Evolutionary conservation across 2,113 vertebrate genomes (phyloP), one percentile per base, ranked within the genome.

Genomic region (Ptilorrhoa leucosticta): DNA sequence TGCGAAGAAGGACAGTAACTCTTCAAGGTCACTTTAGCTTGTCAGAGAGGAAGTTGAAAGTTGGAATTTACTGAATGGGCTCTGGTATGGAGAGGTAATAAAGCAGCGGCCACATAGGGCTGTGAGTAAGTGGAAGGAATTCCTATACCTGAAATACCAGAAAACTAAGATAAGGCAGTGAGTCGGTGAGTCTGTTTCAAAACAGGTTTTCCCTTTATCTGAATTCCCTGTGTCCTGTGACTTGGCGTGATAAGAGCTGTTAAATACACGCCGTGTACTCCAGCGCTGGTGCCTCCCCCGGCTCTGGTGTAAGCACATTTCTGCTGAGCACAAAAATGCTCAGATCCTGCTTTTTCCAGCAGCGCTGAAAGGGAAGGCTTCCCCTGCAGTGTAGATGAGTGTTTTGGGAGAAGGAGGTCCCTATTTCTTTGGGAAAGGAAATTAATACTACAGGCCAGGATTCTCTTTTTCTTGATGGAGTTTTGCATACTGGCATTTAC

Each of bases 181-280:
- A 79, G 57, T 72, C 35, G 35, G 21, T 30, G 31, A 79, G 40
- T 79, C 53, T 64, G 1, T 54, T 95, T 84, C 45, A 5, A 37
- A 80, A 35, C 15, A 50, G 42, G 14, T 83, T 89, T 89, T 83
- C 20, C 47, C 47, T 93, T 80, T 81, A 66, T 91, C 72, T 75
- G 68, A 45, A 91, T 51, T 75, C 10, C 4, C 48, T 1, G 1
- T 73, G 56, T 87, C 30, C 64, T 31, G 40, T 90, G 79, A 78
- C 70, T 87, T 66, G 40, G 22, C 2, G 2, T 5, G n/a, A 33
- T 71, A 48, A 68, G 66, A 85, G 64, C 53, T 0, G 0, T 61
- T n/a, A 33, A n/a, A 66, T 54, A 63, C 37, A 10, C 0, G 0
- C 45, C 26, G 16, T 13, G 35, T 40, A 16, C 21, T 2, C 24